Base-by-base conservation (phyloP, 2,797 vertebrate genomes). In the Betta splendens region DNA sequence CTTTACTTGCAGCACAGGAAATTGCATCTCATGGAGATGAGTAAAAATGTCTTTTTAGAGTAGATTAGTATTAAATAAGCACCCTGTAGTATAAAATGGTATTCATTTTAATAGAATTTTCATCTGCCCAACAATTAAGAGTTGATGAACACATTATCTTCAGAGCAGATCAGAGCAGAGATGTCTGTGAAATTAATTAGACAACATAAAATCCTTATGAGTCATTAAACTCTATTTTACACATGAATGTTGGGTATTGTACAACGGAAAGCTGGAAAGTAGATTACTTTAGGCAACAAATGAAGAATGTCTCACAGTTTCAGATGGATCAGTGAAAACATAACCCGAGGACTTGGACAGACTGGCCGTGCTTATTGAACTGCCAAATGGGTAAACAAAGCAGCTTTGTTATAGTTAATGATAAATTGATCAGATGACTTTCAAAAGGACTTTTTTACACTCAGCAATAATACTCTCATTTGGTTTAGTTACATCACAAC, bases 21-120 rank as follows among this genome's bases (percentile, higher is more conserved):
- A 59, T 53, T 15, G 21, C 15, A 5, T 51, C 45, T 52, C 29
- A 42, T 29, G 26, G 3, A 43, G 46, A 48, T 58, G 17, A 37
- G 37, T 46, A 32, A 67, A 31, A 31, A 31, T 2, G 4, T 10
- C 44, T 16, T 43, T 69, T 55, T 23, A 57, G 32, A 38, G 22
- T 43, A 56, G 12, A 75, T 55, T 33, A 81, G 59, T 60, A 87
- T 69, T 75, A 86, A 87, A 76, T 69, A 58, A 84, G 39, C 77
- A 87, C 49, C 57, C 48, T 25, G 42, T 74, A 55, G 58, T 91
- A 89, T 78, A 84, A 89, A 89, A 91, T 64, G 47, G 80, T 86
- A 73, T 88, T 83, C 84, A 88, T 91, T 92, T 91, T 87, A 87
- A 89, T 89, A 85, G 79, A 80, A 77, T 86, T 87, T 87, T 78